Evolutionary conservation across 2,113 vertebrate genomes (phyloP), one percentile per base, ranked within the genome.

Genomic region (Leucopsar rothschildi): DNA sequence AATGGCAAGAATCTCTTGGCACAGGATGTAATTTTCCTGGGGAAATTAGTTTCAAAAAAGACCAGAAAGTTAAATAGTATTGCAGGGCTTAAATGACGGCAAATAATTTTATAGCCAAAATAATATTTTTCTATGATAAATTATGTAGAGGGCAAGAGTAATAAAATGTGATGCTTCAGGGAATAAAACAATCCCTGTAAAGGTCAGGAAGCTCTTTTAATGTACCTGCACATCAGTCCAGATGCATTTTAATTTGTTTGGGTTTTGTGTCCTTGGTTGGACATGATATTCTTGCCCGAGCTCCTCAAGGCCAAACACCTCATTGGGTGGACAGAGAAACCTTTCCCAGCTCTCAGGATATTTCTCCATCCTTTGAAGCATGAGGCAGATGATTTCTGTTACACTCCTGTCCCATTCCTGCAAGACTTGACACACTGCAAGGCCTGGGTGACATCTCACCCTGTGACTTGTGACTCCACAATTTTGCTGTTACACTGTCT

Each of bases 91-190:
- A 68, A 94, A 94, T 23, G 68, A 80, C 92, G 80, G 82, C 2
- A 15, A 94, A 75, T 81, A 40, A 88, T 95, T 95, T 93, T 86
- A 95, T 35, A 81, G 92, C 81, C 82, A 95, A 96, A 96, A 94
- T 93, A 96, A 93, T 95, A 81, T 96, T 97, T 96, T 93, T 83
- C 76, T 90, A 84, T 20, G 45, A 90, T 92, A 94, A 93, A 92
- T 96, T 75, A 88, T 71, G 69, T 86, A 94, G 80, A 88, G 88
- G 64, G 61, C 5, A 21, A 81, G 44, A 94, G 68, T 68, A 90
- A 94, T 96, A 86, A 94, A 88, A 93, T 81, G 71, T 78, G 53
- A 40, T 39, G 77, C 94, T 96, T 77, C 40, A 71, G 90, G 88
- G 90, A 88, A 75, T 93, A 60, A 86, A 86, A 79, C 69, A 70